Evolutionary conservation across 2,888 invertebrate genomes (phyloP).

Genomic region (Cosmorhoe ocellata): DNA sequence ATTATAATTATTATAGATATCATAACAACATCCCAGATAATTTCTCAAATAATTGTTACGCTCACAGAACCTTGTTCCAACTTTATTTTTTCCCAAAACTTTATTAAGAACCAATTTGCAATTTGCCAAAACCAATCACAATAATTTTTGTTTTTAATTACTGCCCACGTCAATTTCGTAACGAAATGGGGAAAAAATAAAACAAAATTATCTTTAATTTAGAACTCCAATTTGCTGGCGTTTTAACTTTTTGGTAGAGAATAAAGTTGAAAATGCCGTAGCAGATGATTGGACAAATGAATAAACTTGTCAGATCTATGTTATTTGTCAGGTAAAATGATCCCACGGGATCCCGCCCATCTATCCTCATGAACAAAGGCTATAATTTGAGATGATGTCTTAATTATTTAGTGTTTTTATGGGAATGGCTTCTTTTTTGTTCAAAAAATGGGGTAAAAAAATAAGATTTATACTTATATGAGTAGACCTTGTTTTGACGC

Average conservation of each 20-base stretch:
- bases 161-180: slow-evolving; percentile 46
- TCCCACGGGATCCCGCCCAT: slow-evolving; percentile 38
- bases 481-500: slow-evolving; percentile 11
- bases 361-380: slow-evolving; percentile 15
- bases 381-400: slow-evolving; percentile 27
- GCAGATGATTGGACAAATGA: slow-evolving; percentile 2
- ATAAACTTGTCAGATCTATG: slow-evolving; percentile 37
- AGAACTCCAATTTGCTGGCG: not conserved
- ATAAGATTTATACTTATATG: slow-evolving; percentile 11
- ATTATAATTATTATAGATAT: not conserved
- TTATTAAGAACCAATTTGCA: slow-evolving; percentile 67
- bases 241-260: not conserved
- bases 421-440: slow-evolving; percentile 8
- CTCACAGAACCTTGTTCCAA: slow-evolving; percentile 24
- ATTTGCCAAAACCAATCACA: slow-evolving; percentile 79
- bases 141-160: slow-evolving; percentile 78
- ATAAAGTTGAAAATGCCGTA: slow-evolving; percentile 25
- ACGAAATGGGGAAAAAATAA: slow-evolving; percentile 38
- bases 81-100: slow-evolving; percentile 36
- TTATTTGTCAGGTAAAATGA: slow-evolving; percentile 70
- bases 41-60: slow-evolving; percentile 17
- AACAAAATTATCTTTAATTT: slow-evolving; percentile 17
- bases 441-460: slow-evolving; percentile 8
- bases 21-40: slow-evolving; percentile 1
- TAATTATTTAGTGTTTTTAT: slow-evolving; percentile 30